Evolutionary conservation across 2,113 vertebrate genomes (phyloP).

Genomic region (Balaeniceps rex): DNA sequence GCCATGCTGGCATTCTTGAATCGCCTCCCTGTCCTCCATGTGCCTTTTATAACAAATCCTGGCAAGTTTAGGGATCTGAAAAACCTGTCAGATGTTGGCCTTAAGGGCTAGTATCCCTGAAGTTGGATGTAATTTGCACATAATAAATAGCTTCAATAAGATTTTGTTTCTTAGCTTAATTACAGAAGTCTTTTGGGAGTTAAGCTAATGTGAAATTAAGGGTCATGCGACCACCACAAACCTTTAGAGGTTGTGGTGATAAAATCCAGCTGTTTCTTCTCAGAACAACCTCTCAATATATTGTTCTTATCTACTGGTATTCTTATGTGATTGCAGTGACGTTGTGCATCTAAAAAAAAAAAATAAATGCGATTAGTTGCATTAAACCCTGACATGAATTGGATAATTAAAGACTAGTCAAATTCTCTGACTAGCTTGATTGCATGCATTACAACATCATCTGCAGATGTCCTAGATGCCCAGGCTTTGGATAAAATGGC

Average conservation of each 20-base stretch:
- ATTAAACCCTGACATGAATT: not conserved
- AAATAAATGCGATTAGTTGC: not conserved
- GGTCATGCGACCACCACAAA: slow-evolving; percentile 45
- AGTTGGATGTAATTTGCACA: slow-evolving; percentile 52
- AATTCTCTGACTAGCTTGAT: not conserved
- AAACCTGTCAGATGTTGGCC: slow-evolving; percentile 37
- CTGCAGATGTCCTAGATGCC: not conserved
- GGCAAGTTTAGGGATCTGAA: slow-evolving; percentile 3
- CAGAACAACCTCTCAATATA: not conserved
- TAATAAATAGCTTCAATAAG: slow-evolving; percentile 60
- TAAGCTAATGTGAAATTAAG: slow-evolving; percentile 59
- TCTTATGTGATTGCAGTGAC: not conserved
- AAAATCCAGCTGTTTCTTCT: slow-evolving; percentile 64
- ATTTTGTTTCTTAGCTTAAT: slow-evolving; percentile 58
- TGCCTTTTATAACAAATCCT: not conserved
- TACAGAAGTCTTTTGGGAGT: slow-evolving; percentile 50
- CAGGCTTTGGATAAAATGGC: not conserved
- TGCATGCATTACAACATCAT: not conserved
- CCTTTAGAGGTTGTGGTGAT: slow-evolving; percentile 49
- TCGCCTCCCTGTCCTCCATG: too few relatives aligned
- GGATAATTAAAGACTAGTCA: not conserved
- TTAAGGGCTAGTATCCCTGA: slow-evolving; percentile 11
- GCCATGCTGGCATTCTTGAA: too few relatives aligned
- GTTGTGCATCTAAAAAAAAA: not conserved
- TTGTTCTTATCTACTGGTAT: not conserved